phyloP scores from a whole-genome alignment of 2,888 invertebrate species.

The Autographa gamma region DNA sequence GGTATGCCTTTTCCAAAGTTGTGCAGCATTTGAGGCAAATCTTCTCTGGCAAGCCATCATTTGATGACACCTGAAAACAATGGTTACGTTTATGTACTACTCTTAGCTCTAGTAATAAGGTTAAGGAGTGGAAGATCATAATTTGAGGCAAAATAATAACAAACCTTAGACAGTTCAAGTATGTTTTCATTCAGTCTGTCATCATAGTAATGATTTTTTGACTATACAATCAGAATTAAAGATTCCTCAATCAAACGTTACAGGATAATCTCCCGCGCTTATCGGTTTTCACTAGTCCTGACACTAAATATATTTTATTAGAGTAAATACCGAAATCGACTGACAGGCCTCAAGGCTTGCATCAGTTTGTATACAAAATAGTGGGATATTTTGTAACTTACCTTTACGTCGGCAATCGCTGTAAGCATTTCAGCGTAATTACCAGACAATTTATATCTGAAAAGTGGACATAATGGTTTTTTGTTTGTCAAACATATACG shows the following conservation, averaged over 20 bases:
- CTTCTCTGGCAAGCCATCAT: slow-evolving; percentile 85
- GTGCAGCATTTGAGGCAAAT: slow-evolving; percentile 84
- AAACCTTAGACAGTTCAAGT: not conserved
- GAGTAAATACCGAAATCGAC: slow-evolving; percentile 21
- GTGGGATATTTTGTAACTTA: slow-evolving; percentile 55
- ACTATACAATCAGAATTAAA: not conserved
- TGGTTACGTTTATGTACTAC: not conserved
- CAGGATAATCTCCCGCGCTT: slow-evolving; percentile 18
- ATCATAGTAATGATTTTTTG: slow-evolving; percentile 17
- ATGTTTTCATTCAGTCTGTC: not conserved
- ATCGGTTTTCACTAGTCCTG: slow-evolving; percentile 38
- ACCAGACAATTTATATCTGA: slow-evolving; percentile 84
- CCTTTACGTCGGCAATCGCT: slow-evolving; percentile 86
- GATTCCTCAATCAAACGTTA: slow-evolving; percentile 14
- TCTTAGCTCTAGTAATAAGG: not conserved
- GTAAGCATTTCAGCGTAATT: slow-evolving; percentile 88
- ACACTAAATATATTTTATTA: slow-evolving; percentile 43
- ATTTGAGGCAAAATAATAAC: not conserved
- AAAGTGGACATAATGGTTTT: slow-evolving; percentile 82
- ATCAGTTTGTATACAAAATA: slow-evolving; percentile 37
- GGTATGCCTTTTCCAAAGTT: slow-evolving; percentile 83
- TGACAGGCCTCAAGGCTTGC: slow-evolving; percentile 23
- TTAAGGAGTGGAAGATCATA: not conserved
- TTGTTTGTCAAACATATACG: slow-evolving; percentile 83
- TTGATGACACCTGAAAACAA: slow-evolving; percentile 75